A percentile compares a stretch with the other conserved stretches of the same genome.
phyloP scores from a whole-genome alignment of 2,113 vertebrate species.

The Nothobranchius kuhntae region DNA sequence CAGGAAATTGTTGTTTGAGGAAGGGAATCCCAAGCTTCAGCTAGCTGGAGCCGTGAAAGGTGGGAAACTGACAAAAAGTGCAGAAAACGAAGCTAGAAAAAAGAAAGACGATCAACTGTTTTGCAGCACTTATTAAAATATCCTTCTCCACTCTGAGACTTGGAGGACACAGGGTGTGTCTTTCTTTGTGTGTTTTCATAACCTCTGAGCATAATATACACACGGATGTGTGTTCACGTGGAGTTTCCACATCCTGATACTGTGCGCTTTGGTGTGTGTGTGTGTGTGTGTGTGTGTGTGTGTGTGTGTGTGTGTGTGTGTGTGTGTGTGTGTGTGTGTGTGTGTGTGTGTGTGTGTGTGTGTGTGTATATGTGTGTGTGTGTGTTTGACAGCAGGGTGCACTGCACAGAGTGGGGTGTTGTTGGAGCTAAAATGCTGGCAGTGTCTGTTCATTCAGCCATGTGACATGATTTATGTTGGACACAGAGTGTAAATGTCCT shows the following conservation, averaged over 20 bases:
- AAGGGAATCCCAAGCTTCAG: constrained; percentile 9
- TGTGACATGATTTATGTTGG: constrained; percentile 77
- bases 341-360: not conserved
- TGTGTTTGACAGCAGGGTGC: constrained; percentile 25
- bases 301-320: not conserved
- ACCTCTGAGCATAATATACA: not conserved
- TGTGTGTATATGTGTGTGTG: not conserved
- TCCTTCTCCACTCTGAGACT: constrained; percentile 4
- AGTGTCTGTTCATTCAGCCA: constrained; percentile 63
- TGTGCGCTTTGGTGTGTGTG: not conserved
- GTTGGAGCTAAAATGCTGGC: constrained; percentile 51
- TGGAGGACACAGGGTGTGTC: not conserved
- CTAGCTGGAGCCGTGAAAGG: constrained; percentile 2
- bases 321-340: not conserved
- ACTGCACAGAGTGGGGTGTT: constrained; percentile 14
- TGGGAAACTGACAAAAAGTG: not conserved
- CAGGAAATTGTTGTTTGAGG: constrained; percentile 31
- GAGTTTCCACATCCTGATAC: constrained; percentile 8
- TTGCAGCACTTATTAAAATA: constrained; percentile 9
- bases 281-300: not conserved
- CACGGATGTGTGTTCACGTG: constrained; percentile 1
- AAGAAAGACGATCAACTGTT: not conserved
- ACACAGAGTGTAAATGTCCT: constrained; percentile 70
- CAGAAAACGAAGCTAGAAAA: not conserved
- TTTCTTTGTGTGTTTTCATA: constrained; percentile 9